Base-by-base conservation (phyloP, 2,113 vertebrate genomes). In the Triplophysa rosa region DNA sequence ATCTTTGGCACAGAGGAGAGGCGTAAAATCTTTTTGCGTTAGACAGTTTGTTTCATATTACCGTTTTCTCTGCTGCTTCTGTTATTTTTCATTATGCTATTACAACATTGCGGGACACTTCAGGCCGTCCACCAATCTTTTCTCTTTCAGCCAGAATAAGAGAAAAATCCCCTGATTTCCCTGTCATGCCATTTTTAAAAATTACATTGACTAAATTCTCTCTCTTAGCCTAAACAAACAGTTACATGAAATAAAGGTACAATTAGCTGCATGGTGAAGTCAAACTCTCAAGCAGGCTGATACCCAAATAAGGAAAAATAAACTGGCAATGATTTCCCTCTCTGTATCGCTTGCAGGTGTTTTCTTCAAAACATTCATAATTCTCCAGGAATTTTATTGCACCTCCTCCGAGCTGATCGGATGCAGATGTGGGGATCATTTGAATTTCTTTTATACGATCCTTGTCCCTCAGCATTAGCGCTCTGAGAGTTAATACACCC, bases 141-240 rank as follows among this genome's bases (percentile, higher is more conserved):
- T 7, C 42, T 62, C 56, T 14, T 14, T 29, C 0, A 78, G 8
- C 26, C 8, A 12, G 11, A 45, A 45, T 45, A 45, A 37, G 33
- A 6, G 33, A 23, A 49, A 29, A 29, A 29, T 29, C 29, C 56
- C 19, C 26, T 33, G 17, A 71, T 61, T 12, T 10, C 19, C 23
- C 54, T 73, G 54, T 62, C 42, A 78, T 69, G 23, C 40, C 12
- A 29, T 29, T 69, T 62, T 79, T 52, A 16, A 49, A 67, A 62
- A 58, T 29, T 21, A 40, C 21, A 37, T 58, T 37, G 56, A 10
- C 29, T 56, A 19, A 29, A 52, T 16, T 52, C 47, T 16, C 47
- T 17, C 13, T 52, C 14, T 3, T 17, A 52, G 49, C 4, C 10
- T 49, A 6, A 49, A 13, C 4, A 49, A 14, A 10, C 12, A 3